Percentiles rank a stretch among this genome's conserved stretches.
phyloP scores from a whole-genome alignment of 1,140 invertebrate species.

The Drosophila nikananu region DNA sequence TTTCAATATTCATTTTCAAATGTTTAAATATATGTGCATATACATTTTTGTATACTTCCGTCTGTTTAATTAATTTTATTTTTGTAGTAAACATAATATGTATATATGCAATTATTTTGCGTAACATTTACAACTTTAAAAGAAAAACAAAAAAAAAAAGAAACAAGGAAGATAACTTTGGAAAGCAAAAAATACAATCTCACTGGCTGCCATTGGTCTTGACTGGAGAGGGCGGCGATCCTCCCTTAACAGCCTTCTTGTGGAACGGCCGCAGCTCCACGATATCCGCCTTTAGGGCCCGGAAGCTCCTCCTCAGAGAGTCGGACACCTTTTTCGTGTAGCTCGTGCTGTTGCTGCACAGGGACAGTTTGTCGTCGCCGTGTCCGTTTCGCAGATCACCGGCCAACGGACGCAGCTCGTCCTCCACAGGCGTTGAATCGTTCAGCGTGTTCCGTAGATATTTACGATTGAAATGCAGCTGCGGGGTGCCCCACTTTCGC shows the following conservation, averaged over 20 bases:
- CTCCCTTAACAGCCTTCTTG: slow-evolving; percentile 40
- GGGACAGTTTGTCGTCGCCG: slow-evolving; percentile 72
- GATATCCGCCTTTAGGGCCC: slow-evolving; percentile 68
- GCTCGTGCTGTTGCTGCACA: slow-evolving; percentile 75
- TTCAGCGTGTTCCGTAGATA: slow-evolving; percentile 64
- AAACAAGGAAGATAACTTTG: not conserved
- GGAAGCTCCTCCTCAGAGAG: slow-evolving; percentile 72
- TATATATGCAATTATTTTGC: not conserved
- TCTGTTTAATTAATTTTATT: not conserved
- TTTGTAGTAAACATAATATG: not conserved
- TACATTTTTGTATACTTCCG: not conserved
- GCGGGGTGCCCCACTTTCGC: slow-evolving; percentile 81
- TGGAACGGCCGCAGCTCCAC: slow-evolving; percentile 70
- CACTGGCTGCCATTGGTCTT: slow-evolving; percentile 20
- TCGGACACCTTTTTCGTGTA: slow-evolving; percentile 76
- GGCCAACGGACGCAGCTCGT: slow-evolving; percentile 56
- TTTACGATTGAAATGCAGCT: slow-evolving; percentile 82
- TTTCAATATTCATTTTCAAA: not conserved
- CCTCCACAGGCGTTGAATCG: slow-evolving; percentile 43
- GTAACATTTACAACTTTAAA: not conserved
- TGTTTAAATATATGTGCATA: not conserved
- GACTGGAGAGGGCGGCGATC: not conserved
- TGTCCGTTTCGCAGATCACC: slow-evolving; percentile 15
- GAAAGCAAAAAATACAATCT: not conserved
- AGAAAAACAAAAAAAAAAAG: not conserved